These are phyloP conservation scores for Noctua comes DNA, from an alignment of 2,888 invertebrate species.

Conservation along the genomic window DNA sequence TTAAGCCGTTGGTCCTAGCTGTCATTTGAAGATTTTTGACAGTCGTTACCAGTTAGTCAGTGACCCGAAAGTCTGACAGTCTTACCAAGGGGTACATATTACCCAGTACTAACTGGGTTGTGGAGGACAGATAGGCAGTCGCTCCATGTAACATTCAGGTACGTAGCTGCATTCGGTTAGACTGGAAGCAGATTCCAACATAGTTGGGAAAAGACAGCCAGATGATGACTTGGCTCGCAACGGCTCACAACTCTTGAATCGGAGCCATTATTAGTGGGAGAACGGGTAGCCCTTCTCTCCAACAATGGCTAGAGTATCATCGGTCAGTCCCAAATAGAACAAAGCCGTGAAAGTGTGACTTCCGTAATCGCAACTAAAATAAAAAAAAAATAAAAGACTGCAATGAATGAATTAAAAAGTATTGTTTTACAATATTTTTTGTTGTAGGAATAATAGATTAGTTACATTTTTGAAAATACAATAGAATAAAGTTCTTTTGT, in stretches of 20 bases:
- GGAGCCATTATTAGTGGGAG: neutral
- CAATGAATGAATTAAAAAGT: neutral
- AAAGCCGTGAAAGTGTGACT: constrained; percentile 9
- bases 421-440: constrained; percentile 17
- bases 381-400: neutral
- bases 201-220: neutral
- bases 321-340: neutral
- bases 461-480: constrained; percentile 20
- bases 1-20: neutral
- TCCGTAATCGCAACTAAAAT: constrained; percentile 9
- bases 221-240: neutral
- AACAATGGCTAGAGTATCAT: neutral
- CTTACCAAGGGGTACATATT: neutral
- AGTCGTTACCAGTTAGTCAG: neutral
- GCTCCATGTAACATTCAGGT: neutral
- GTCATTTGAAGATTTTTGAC: neutral
- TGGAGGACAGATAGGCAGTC: neutral
- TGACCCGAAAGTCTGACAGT: neutral
- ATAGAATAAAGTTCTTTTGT: constrained; percentile 27
- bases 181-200: neutral
- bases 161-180: neutral
- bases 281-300: too few species aligned
- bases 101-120: neutral
- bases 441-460: constrained; percentile 14
- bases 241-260: neutral